These are phyloP conservation scores for Pammene fasciana DNA, from an alignment of 2,888 invertebrate species.

Conservation along the genomic window DNA sequence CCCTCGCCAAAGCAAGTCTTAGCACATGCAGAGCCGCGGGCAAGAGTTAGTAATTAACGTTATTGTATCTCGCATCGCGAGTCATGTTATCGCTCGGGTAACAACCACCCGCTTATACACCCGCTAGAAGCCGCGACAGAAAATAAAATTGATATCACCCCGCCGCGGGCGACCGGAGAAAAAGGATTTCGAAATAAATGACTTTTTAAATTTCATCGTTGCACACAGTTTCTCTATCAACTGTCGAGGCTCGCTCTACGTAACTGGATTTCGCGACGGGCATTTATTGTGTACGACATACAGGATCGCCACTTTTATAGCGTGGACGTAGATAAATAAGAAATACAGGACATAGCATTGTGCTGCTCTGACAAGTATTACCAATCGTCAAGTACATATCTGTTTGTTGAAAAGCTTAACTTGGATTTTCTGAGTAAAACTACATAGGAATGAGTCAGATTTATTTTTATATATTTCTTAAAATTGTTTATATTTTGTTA, in stretches of 20 bases:
- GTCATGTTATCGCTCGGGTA: conserved; percentile 32
- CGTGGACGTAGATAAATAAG: conserved; percentile 63
- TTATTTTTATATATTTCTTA: neutral
- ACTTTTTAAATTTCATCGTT: conserved; percentile 84
- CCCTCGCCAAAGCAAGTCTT: neutral
- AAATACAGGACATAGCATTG: conserved; percentile 59
- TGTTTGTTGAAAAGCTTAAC: neutral
- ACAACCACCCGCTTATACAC: conserved; percentile 43
- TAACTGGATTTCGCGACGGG: conserved; percentile 79
- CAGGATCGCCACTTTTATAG: conserved; percentile 75
- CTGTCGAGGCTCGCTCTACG: conserved; percentile 78
- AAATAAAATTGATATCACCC: conserved; percentile 82
- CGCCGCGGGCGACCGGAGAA: conserved; percentile 79
- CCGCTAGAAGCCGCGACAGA: conserved; percentile 72
- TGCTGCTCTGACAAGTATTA: conserved; percentile 52
- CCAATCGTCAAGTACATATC: conserved; percentile 53
- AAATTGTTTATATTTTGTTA: conserved; percentile 7
- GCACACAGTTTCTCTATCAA: conserved; percentile 84
- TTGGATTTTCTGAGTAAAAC: neutral
- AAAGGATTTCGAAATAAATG: conserved; percentile 83
- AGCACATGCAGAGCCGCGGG: conserved; percentile 14
- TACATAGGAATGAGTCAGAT: neutral
- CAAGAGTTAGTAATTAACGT: conserved; percentile 31
- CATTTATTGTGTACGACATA: conserved; percentile 80
- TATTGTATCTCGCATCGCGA: conserved; percentile 33